Evolutionary conservation across 2,113 vertebrate species (phyloP).

Genomic region (Andinoacara biseriatus): DNA sequence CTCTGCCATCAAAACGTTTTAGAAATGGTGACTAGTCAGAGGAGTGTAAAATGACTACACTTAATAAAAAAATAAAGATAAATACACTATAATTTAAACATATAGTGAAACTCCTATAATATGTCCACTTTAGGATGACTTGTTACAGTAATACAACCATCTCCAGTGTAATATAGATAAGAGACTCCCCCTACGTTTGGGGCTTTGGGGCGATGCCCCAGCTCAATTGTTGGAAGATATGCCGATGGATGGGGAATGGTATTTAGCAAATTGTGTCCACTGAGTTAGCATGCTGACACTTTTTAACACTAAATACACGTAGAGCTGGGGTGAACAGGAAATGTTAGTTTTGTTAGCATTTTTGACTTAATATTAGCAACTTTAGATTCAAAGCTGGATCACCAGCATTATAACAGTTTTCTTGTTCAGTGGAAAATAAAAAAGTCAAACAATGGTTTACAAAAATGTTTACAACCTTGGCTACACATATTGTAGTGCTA

Average conservation of each 20-base stretch:
- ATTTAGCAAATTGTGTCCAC: not conserved
- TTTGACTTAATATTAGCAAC: too few relatives aligned
- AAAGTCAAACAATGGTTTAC: too few relatives aligned
- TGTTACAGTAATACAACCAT: not conserved
- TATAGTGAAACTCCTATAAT: not conserved
- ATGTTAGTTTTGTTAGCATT: not conserved
- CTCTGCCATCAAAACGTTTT: too few relatives aligned
- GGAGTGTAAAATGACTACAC: too few relatives aligned
- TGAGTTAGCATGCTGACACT: not conserved
- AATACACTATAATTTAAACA: not conserved
- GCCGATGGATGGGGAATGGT: not conserved
- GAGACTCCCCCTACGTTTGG: not conserved
- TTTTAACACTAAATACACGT: not conserved
- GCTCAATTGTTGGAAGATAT: too few relatives aligned
- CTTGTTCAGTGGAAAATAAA: too few relatives aligned
- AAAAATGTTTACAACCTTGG: not conserved
- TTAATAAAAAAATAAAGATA: not conserved
- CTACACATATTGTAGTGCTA: not conserved
- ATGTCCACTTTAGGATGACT: not conserved
- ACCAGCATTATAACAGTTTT: too few relatives aligned
- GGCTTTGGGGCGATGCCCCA: not conserved
- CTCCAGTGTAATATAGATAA: not conserved
- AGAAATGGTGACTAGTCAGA: too few relatives aligned
- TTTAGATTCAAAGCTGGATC: too few relatives aligned
- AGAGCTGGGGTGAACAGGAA: not conserved